These are phyloP conservation scores for Kuschelorhynchus macadamiae DNA, from an alignment of 2,888 invertebrate genomes.

Conservation along the genomic window DNA sequence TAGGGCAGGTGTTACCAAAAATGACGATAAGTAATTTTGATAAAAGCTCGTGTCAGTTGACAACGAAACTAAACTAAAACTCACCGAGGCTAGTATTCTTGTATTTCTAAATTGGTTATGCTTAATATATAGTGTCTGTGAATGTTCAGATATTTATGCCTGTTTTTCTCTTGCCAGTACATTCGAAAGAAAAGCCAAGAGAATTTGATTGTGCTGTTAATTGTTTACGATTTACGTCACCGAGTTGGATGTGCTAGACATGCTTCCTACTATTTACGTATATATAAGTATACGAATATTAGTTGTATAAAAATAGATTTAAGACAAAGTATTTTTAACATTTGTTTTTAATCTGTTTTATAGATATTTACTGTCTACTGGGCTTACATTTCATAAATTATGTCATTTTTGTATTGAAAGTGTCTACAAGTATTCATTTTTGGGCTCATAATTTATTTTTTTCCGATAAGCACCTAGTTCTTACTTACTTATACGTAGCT, in stretches of 20 bases:
- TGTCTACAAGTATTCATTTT: too few relatives aligned
- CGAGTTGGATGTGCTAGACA: slow-evolving; percentile 38
- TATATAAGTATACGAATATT: too few relatives aligned
- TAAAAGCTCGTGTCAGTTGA: slow-evolving; percentile 50
- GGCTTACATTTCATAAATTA: too few relatives aligned
- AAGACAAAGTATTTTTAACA: too few relatives aligned
- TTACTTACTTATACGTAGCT: too few relatives aligned
- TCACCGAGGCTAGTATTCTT: slow-evolving; percentile 20
- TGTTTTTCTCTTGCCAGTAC: slow-evolving; percentile 16
- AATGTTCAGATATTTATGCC: slow-evolving; percentile 24
- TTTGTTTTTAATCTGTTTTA: too few relatives aligned
- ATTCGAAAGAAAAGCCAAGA: slow-evolving; percentile 3
- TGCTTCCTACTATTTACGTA: background rate
- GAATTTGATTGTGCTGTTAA: slow-evolving; percentile 23
- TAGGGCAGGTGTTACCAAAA: slow-evolving; percentile 23
- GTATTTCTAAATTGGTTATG: slow-evolving; percentile 20
- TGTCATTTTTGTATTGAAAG: too few relatives aligned
- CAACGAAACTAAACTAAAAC: slow-evolving; percentile 26
- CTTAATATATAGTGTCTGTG: slow-evolving; percentile 30
- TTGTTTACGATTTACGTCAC: slow-evolving; percentile 4
- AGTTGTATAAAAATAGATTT: too few relatives aligned
- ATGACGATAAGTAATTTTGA: slow-evolving; percentile 15
- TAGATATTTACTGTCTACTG: too few relatives aligned
- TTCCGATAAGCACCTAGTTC: too few relatives aligned
- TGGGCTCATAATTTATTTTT: too few relatives aligned